These are phyloP conservation scores for Ptilorrhoa leucosticta DNA, from an alignment of 2,113 vertebrate genomes.

Conservation along the genomic window DNA sequence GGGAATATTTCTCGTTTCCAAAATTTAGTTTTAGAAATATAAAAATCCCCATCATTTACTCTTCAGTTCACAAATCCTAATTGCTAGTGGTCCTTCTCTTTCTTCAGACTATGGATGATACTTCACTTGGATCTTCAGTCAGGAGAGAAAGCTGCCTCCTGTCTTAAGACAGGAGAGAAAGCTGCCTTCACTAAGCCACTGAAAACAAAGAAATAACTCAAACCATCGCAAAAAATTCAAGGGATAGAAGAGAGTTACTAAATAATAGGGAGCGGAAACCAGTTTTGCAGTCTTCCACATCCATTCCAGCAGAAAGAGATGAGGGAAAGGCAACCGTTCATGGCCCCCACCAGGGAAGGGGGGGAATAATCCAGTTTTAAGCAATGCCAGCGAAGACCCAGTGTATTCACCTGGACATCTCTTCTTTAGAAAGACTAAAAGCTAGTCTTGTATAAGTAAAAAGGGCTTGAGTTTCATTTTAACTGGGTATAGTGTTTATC, in stretches of 20 bases:
- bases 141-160: background rate
- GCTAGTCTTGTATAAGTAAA: background rate
- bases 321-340: background rate
- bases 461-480: background rate
- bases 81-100: background rate
- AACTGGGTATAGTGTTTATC: background rate
- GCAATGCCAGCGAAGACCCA: background rate
- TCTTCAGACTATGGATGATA: background rate
- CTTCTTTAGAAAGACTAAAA: background rate
- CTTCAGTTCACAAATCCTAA: background rate
- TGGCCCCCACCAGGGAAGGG: fast-evolving
- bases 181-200: background rate
- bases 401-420: background rate
- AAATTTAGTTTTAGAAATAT: background rate
- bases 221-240: background rate
- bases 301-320: background rate
- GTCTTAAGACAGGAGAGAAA: background rate
- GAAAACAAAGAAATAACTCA: background rate
- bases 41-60: background rate
- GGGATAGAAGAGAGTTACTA: background rate
- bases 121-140: background rate
- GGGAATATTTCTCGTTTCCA: background rate
- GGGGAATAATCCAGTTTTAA: background rate
- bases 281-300: background rate
- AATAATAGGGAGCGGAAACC: background rate